These are phyloP conservation scores for Rhabdomys pumilio DNA, from an alignment of 2,797 vertebrate genomes.

Conservation along the genomic window DNA sequence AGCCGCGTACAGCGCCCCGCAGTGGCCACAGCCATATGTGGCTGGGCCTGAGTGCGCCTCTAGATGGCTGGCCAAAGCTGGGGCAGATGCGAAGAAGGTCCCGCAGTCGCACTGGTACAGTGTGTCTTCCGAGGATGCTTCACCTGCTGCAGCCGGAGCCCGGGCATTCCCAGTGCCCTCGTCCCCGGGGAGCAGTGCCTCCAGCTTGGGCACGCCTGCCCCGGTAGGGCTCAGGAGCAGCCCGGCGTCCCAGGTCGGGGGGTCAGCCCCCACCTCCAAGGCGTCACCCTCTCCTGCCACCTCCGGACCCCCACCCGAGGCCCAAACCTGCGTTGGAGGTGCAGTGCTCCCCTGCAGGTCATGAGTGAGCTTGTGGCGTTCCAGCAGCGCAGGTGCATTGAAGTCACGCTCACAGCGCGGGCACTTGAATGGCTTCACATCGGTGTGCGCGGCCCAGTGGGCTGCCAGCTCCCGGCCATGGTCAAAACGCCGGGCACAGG, in stretches of 20 bases:
- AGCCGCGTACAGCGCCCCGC: conserved; percentile 81
- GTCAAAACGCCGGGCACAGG: conserved; percentile 83
- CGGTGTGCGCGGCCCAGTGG: conserved; percentile 85
- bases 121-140: conserved; percentile 78
- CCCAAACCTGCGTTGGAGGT: conserved; percentile 72
- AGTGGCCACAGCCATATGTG: conserved; percentile 85
- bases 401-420: conserved; percentile 87
- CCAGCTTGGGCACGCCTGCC: conserved; percentile 70
- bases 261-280: not conserved
- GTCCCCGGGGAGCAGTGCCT: conserved; percentile 49
- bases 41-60: conserved; percentile 85
- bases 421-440: conserved; percentile 88
- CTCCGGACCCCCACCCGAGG: not conserved
- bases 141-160: not conserved
- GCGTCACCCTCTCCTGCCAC: not conserved
- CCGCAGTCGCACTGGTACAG: conserved; percentile 88
- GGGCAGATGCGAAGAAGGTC: conserved; percentile 86
- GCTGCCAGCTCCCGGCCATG: conserved; percentile 82
- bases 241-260: conserved; percentile 56
- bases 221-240: conserved; percentile 1
- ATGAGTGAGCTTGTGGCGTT: conserved; percentile 87
- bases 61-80: conserved; percentile 83
- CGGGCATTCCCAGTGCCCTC: conserved; percentile 52
- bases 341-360: conserved; percentile 76
- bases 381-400: conserved; percentile 84